Evolutionary conservation across 2,797 vertebrate species (phyloP), one percentile per base, ranked within the genome.

Genomic region (Takifugu ocellatus): DNA sequence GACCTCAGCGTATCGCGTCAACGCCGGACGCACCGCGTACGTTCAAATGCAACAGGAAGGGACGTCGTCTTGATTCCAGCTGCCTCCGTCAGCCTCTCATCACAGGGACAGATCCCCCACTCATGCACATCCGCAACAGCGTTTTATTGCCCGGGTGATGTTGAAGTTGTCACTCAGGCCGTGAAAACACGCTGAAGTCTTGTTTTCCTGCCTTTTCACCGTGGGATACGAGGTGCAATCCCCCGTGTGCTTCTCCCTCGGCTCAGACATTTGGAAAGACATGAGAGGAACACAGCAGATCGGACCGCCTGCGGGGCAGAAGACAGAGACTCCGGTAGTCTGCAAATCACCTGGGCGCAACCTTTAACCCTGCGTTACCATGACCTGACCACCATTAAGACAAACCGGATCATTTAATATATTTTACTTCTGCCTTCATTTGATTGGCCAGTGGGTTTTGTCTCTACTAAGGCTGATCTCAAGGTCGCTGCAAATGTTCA

Each of bases 201-300:
- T 78, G 63, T 44, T 78, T 82, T 82, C 65, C 53, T 72, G 70
- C 68, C 50, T 25, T 12, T 70, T 63, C 43, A 5, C 16, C 2
- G 63, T 78, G 24, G 15, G 76, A 75, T 55, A 43, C 2, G 1
- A 25, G 53, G 49, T 58, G 59, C 64, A 61, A 68, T 78, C 68
- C 68, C 66, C 25, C 31, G 56, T 44, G 59, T 66, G 61, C 66
- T 64, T 79, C 12, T n/a, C 61, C 70, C 66, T 66, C 21, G 26
- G 63, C 61, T 84, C 83, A 66, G 58, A 86, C 75, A 72, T 72
- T 51, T 60, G 59, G 66, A 84, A 79, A 66, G 76, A 77, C 64
- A 66, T 67, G 77, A 54, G 52, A 55, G 47, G 53, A 72, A 47
- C 63, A 63, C 51, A 45, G 48, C 25, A 49, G 3, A 42, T 54